Percentiles rank a stretch among this genome's conserved stretches.
These are phyloP conservation scores for Lipophrys pholis DNA, from an alignment of 2,113 vertebrate species.

Conservation along the genomic window DNA sequence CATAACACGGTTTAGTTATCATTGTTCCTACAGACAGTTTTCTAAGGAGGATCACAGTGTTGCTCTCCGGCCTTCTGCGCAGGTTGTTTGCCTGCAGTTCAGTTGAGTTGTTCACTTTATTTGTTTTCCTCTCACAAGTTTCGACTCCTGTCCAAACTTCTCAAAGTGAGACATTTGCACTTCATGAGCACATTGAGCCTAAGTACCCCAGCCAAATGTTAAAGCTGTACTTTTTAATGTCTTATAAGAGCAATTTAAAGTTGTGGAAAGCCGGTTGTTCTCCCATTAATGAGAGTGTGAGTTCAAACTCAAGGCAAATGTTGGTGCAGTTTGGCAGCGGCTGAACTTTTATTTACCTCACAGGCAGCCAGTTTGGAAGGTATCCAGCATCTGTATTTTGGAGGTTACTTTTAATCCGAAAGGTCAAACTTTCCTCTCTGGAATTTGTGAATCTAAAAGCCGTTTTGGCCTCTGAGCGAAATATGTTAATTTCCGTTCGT, in stretches of 20 bases:
- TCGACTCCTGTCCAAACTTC: background rate
- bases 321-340: constrained; percentile 1
- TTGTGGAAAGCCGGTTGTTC: constrained; percentile 8
- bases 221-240: background rate
- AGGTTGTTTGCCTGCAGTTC: background rate
- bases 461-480: constrained; percentile 7
- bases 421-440: constrained; percentile 33
- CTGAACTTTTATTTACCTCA: constrained; percentile 34
- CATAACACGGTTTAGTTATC: too few relatives aligned
- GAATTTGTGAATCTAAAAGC: constrained; percentile 28
- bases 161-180: constrained; percentile 1
- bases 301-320: constrained; percentile 26
- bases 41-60: background rate
- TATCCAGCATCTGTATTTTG: background rate
- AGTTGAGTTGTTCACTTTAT: background rate
- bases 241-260: too few relatives aligned
- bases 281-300: constrained; percentile 9
- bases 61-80: too few relatives aligned
- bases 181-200: background rate
- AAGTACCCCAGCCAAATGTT: background rate
- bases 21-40: too few relatives aligned
- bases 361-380: constrained; percentile 1
- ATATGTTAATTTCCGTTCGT: constrained; percentile 21
- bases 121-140: constrained; percentile 4
- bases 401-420: constrained; percentile 48